Percentiles rank a stretch among this genome's conserved stretches.
phyloP scores from a whole-genome alignment of 2,797 vertebrate genomes.

The Alfaro cultratus region DNA sequence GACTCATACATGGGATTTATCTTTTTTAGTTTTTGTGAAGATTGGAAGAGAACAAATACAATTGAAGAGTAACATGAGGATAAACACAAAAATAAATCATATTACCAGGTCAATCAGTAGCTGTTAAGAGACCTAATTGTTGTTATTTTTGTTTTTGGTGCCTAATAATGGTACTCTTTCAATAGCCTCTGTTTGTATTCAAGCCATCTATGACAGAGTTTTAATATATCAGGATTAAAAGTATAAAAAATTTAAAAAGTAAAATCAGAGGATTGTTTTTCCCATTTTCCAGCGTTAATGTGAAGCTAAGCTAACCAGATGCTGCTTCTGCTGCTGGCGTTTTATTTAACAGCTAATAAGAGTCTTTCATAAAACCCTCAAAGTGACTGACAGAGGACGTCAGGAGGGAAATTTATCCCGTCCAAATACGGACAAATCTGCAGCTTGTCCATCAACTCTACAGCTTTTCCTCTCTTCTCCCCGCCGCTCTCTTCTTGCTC shows the following conservation, averaged over 20 bases:
- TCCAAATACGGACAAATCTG: conserved; percentile 21
- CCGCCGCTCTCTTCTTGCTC: background rate
- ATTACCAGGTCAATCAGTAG: background rate
- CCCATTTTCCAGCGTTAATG: background rate
- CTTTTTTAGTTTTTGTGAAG: background rate
- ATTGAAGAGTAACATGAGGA: background rate
- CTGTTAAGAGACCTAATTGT: background rate
- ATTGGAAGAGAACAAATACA: background rate
- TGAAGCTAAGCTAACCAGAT: conserved; percentile 15
- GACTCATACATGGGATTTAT: background rate
- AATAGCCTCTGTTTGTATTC: background rate
- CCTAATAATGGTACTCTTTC: background rate
- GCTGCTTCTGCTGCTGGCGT: background rate
- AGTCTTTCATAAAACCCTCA: background rate
- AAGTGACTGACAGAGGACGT: background rate
- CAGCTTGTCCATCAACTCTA: conserved; percentile 12
- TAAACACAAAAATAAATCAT: background rate
- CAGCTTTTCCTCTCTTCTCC: conserved; percentile 5
- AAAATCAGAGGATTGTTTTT: background rate
- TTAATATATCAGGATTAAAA: background rate
- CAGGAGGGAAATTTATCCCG: conserved; percentile 1
- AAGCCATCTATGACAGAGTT: background rate
- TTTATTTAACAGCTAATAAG: background rate
- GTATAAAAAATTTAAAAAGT: background rate
- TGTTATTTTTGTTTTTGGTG: background rate